Conservation (phyloP, 2,888 invertebrate genomes). For the Chouioia cunea region DNA sequence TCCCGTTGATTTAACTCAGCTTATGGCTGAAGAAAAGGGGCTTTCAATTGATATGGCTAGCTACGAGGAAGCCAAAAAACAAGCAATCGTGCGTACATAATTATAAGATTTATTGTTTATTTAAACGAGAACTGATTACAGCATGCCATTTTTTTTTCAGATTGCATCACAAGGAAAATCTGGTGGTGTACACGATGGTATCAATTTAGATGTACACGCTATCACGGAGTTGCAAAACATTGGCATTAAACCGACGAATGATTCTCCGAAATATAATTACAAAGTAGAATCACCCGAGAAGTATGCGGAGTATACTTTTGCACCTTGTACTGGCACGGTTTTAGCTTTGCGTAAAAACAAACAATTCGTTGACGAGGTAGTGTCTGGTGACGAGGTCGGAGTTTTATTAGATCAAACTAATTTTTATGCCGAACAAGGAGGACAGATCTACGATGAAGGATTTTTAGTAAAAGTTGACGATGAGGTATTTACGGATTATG, state of each 20-base stretch:
- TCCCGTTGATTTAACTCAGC: conserved; percentile 95
- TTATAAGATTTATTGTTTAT: conserved; percentile 4
- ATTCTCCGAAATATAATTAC: conserved; percentile 93
- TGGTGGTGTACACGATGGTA: conserved; percentile 82
- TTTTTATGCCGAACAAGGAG: conserved; percentile 99
- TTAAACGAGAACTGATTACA: neutral
- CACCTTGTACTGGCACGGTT: conserved; percentile 80
- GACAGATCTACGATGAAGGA: conserved; percentile 97
- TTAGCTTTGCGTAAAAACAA: conserved; percentile 85
- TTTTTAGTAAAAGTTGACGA: conserved; percentile 86
- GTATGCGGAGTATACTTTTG: conserved; percentile 83
- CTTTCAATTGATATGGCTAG: conserved; percentile 86
- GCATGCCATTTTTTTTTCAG: conserved; percentile 65
- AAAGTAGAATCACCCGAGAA: conserved; percentile 74
- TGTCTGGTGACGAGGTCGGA: conserved; percentile 90
- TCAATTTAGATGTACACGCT: conserved; percentile 94
- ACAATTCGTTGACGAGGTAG: conserved; percentile 86
- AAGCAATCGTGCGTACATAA: conserved; percentile 75
- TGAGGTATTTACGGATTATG: conserved; percentile 72
- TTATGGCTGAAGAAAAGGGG: conserved; percentile 98
- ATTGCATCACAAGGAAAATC: conserved; percentile 89
- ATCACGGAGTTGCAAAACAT: conserved; percentile 89
- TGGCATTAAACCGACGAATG: conserved; percentile 86
- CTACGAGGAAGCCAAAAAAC: conserved; percentile 94
- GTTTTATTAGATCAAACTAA: conserved; percentile 90